Evolutionary conservation across 2,113 vertebrate species (phyloP), one percentile per base, ranked within the genome.

Genomic region (Oreocharis arfaki): DNA sequence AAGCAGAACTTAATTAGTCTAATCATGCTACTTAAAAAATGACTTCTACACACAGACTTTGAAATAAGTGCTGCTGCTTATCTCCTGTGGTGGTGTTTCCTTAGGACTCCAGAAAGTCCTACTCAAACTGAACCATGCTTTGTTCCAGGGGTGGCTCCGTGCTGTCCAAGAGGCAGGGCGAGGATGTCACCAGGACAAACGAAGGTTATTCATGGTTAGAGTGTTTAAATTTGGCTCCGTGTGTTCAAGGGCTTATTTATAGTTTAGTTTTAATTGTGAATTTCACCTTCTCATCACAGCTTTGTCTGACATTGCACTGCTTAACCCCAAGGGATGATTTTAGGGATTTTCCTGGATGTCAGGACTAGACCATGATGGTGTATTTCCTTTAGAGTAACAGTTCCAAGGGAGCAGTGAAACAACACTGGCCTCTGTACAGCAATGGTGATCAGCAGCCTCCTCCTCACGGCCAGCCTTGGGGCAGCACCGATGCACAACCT

Each of bases 1-100:
- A 93, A 93, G 71, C 50, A 94, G 82, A 96, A 74, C 55, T 84
- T 86, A 93, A 95, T 96, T 93, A 94, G 37, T 75, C 20, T 92
- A 92, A 96, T 94, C 39, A 81, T 22, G 9, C 68, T 90, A 53
- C 77, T 94, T 90, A 60, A 86, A 86, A 88, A 93, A 86, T 64
- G 0, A 90, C 60, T 88, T 55, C 57, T 78, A 55, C 37, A 64
- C 12, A 71, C 35, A 83, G 67, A 39, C 68, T 94, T 83, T 56
- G 28, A 89, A 89, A 80, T 75, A 2, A 2, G 24, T 80, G 64
- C 33, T 63, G 37, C 68, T 85, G 61, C 89, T 82, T 49, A 39
- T 17, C 35, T 87, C 32, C 55, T 53, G 32, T 59, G 75, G 26
- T 83, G 53, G 1, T 52, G 9, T 84, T 96, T 95, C 64, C 55